Percentiles rank a stretch among this genome's conserved stretches.
These are phyloP conservation scores for Cheiracanthium punctorium DNA, from an alignment of 2,888 invertebrate genomes.

Conservation along the genomic window DNA sequence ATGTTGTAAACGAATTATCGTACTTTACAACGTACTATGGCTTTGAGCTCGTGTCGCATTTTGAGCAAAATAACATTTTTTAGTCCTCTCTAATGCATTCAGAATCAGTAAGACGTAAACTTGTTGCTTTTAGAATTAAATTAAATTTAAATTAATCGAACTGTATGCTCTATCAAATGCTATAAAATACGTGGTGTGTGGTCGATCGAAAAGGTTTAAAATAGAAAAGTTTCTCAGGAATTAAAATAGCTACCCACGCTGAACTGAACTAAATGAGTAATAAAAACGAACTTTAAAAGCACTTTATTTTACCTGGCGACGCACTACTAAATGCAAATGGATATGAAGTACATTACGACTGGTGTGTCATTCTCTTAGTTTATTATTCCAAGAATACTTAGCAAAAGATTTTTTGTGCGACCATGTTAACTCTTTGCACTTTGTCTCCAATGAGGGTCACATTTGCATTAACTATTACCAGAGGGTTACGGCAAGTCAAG, in stretches of 20 bases:
- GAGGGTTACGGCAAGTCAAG: constrained; percentile 33
- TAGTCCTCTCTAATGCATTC: too few relatives aligned
- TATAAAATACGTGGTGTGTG: background rate
- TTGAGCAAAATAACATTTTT: too few relatives aligned
- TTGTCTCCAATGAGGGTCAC: constrained; percentile 25
- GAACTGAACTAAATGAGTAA: background rate
- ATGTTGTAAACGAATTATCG: too few relatives aligned
- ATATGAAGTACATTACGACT: background rate
- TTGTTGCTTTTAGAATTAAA: too few relatives aligned
- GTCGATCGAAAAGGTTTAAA: background rate
- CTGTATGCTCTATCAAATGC: too few relatives aligned
- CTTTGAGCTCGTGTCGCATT: too few relatives aligned
- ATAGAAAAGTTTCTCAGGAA: background rate
- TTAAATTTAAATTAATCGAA: too few relatives aligned
- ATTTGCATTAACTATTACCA: constrained; percentile 39
- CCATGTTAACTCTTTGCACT: constrained; percentile 29
- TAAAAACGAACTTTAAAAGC: background rate
- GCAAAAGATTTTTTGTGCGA: constrained; percentile 19
- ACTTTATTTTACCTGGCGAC: background rate
- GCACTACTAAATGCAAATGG: background rate
- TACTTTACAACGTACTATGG: too few relatives aligned
- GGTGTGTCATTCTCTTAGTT: constrained; percentile 40
- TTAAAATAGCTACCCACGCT: background rate
- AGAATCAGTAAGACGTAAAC: too few relatives aligned
- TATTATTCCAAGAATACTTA: constrained; percentile 34